Evolutionary conservation across 2,113 vertebrate genomes (phyloP), one percentile per base, ranked within the genome.

Genomic region (Mola mola): DNA sequence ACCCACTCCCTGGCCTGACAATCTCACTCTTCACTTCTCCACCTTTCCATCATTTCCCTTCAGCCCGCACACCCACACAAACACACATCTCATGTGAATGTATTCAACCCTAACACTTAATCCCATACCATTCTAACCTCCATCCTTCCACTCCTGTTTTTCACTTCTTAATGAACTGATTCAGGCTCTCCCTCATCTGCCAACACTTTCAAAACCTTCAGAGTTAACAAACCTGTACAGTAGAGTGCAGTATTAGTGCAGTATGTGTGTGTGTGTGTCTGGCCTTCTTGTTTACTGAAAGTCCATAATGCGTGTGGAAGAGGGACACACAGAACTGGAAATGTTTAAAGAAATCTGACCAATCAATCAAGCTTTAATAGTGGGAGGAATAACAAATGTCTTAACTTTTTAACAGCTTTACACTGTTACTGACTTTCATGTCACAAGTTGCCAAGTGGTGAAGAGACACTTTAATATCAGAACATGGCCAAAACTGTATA

Each of bases 141-240:
- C 47, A 26, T 49, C 20, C 24, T 42, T 28, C 7, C 57, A 55
- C 26, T 17, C 15, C 6, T 24, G 21, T 37, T 53, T 62, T 46
- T 50, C 17, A n/a, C 48, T 48, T 66, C 33, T 73, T 59, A 63
- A 43, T 34, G 51, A 38, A 22, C 17, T 16, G 16, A 73, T 43
- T 66, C 47, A 4, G 42, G 62, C 47, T 56, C 20, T 57, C 60
- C 40, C 15, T 53, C 51, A 19, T 31, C 42, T 13, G 47, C 29
- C 40, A 60, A 75, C 75, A 10, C 65, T 21, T 71, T 73, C 67
- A 73, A 71, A 83, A 78, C 83, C 83, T 85, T 62, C 79, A 86
- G 85, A 81, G 74, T 87, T 87, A 93, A 90, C 63, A 84, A 61
- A 51, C 57, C 51, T 25, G 4, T 33, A 61, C 31, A 66, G 57